Conservation (phyloP, 2,113 vertebrate genomes). For the Melanostigma gelatinosum region DNA sequence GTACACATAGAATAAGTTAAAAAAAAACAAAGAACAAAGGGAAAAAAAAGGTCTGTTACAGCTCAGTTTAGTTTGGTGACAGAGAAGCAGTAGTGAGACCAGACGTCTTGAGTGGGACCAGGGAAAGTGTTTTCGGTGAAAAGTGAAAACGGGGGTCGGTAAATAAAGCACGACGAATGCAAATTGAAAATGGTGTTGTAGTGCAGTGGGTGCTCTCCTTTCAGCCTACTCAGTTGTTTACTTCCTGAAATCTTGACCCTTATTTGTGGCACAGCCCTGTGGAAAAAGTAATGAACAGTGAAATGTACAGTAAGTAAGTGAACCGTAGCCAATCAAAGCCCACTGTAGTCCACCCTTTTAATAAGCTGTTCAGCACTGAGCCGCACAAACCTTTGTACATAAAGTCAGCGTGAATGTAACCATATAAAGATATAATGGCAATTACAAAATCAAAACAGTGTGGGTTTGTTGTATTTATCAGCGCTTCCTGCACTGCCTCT, state of each 20-base stretch:
- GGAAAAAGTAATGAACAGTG: constrained; percentile 17
- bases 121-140: constrained; percentile 23
- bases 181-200: constrained; percentile 15
- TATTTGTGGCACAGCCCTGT: constrained; percentile 19
- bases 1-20: neutral
- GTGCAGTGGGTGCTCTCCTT: neutral
- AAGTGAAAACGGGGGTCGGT: neutral
- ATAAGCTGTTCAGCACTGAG: neutral
- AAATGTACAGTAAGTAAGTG: constrained; percentile 20
- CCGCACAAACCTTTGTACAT: neutral
- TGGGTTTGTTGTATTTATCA: constrained; percentile 5
- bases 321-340: constrained; percentile 16
- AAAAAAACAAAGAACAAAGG: neutral
- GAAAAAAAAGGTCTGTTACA: neutral
- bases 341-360: neutral
- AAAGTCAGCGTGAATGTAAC: constrained; percentile 11
- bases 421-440: neutral
- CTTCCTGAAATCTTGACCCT: constrained; percentile 1
- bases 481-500: constrained; percentile 1
- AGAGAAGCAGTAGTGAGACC: neutral
- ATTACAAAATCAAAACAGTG: constrained; percentile 9
- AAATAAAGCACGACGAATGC: constrained; percentile 22
- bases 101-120: neutral
- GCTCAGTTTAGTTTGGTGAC: neutral
- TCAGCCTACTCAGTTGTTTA: constrained; percentile 2